Evolutionary conservation across 2,797 vertebrate species (phyloP), one percentile per base, ranked within the genome.

Genomic region (Sparidentex hasta): DNA sequence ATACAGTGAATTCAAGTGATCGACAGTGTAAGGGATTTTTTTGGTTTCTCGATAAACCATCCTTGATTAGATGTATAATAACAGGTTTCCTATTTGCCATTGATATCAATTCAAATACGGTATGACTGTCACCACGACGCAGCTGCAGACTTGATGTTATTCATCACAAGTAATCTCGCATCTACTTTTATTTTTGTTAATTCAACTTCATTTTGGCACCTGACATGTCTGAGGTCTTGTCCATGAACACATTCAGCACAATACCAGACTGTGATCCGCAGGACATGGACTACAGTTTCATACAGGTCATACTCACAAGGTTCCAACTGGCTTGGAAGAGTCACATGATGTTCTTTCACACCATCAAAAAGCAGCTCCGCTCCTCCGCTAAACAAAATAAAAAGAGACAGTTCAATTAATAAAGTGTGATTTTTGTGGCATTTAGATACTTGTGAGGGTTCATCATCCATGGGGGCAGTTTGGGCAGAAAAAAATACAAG

Each of bases 351-450:
- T 68, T 97, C 94, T 93, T 96, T 99, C 38, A 97, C 87, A 3
- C 98, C 97, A 54, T 95, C 92, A 66, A 99, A 98, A 67, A 99
- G 96, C 81, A 99, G 95, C 82, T 99, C 98, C 1, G 97, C 98
- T 77, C 98, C 98, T 51, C 98, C 98, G 80, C 98, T 99, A 51
- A 11, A 79, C 7, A 79, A 50, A 84, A 20, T 54, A 38, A 8
- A 20, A 11, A 54, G 1, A 44, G 27, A 51, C 16, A 57, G 16
- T 29, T 7, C 7, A n/a, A 21, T 52, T 2, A 52, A 46, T 33
- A 5, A n/a, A 7, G 8, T 65, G 8, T 7, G n/a, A 33, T 64
- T 63, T 73, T 51, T 8, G n/a, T 63, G 16, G 17, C 47, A 9
- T 61, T 66, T 12, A 63, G n/a, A 50, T 17, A 43, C 1, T 5